Conservation (phyloP, 1,140 invertebrate genomes). For the Cyclina sinensis region DNA sequence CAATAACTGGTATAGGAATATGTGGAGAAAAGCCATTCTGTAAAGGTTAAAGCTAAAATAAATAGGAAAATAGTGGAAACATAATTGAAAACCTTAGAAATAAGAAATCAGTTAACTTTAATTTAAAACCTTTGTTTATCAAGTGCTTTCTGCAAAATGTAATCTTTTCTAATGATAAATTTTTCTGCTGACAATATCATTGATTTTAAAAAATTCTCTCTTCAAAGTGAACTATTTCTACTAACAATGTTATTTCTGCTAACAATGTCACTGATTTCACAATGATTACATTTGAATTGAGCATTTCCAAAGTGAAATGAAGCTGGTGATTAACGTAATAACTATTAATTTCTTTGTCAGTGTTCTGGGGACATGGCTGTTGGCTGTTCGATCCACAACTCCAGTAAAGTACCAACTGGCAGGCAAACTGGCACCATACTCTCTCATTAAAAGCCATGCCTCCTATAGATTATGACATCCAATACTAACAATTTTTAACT, state of each 20-base stretch:
- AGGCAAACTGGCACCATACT: background rate
- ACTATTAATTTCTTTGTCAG: conserved; percentile 17
- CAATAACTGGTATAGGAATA: too few relatives aligned
- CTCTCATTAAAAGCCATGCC: background rate
- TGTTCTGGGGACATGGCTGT: background rate
- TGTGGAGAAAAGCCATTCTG: too few relatives aligned
- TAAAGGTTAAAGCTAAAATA: too few relatives aligned
- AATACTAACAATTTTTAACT: background rate
- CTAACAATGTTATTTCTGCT: background rate
- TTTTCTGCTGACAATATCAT: too few relatives aligned
- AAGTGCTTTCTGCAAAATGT: too few relatives aligned
- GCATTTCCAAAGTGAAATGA: conserved; percentile 15
- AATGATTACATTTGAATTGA: background rate
- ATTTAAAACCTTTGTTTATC: too few relatives aligned
- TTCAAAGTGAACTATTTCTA: too few relatives aligned
- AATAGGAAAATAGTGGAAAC: too few relatives aligned
- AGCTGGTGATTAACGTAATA: conserved; percentile 21
- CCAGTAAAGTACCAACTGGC: background rate
- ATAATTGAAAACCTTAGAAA: too few relatives aligned
- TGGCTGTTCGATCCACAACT: background rate
- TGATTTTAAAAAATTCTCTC: too few relatives aligned
- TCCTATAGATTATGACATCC: background rate
- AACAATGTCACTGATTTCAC: conserved; percentile 17
- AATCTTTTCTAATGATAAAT: too few relatives aligned
- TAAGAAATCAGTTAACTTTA: too few relatives aligned